phyloP scores from a whole-genome alignment of 2,797 vertebrate genomes.

The Gymnothorax javanicus region DNA sequence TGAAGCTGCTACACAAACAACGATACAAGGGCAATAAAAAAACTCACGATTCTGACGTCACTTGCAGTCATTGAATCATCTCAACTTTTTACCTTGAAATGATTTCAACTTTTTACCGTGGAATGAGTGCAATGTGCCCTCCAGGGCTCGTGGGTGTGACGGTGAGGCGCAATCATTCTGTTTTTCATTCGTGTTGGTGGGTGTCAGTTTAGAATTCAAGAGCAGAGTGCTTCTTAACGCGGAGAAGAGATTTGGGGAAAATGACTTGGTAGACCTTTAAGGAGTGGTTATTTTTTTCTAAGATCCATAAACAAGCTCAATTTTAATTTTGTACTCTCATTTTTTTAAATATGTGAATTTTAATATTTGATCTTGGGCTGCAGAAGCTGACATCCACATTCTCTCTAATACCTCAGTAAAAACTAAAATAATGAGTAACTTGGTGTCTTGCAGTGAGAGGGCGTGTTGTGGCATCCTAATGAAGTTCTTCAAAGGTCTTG shows the following conservation, averaged over 20 bases:
- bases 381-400: background rate
- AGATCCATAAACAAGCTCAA: background rate
- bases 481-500: background rate
- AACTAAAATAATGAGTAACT: background rate
- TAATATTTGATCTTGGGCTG: background rate
- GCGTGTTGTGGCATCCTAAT: background rate
- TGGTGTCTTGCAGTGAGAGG: background rate
- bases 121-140: background rate
- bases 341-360: background rate
- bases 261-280: background rate
- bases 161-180: too few species aligned
- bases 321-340: background rate
- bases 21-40: too few species aligned
- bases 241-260: too few species aligned
- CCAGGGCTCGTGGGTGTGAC: too few species aligned
- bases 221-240: too few species aligned
- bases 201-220: too few species aligned
- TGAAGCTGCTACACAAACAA: too few species aligned
- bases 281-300: background rate
- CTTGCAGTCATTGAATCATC: too few species aligned
- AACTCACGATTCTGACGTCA: too few species aligned
- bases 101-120: background rate
- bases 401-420: background rate
- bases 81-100: background rate
- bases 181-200: too few species aligned